A percentile compares a stretch with the other conserved stretches of the same genome.
These are phyloP conservation scores for Protula sp. DNA, from an alignment of 2,888 invertebrate species.

Conservation along the genomic window DNA sequence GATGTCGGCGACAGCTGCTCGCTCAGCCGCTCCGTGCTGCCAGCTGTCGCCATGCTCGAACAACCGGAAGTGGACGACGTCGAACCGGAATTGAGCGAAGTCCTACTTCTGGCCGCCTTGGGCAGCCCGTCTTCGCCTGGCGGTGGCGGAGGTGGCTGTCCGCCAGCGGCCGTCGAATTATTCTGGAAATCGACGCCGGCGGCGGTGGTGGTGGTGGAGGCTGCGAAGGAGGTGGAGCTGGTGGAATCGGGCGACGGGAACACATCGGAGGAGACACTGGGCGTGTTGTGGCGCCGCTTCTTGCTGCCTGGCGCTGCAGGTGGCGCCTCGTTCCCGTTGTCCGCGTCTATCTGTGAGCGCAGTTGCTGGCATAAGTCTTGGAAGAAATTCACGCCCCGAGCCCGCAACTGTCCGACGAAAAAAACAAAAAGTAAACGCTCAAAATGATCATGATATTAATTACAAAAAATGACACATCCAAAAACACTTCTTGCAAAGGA, in stretches of 20 bases:
- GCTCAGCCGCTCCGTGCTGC: conserved; percentile 1
- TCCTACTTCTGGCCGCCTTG: not conserved
- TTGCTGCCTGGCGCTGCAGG: not conserved
- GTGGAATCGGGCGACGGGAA: not conserved
- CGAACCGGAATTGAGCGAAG: conserved; percentile 4
- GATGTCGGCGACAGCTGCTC: not conserved
- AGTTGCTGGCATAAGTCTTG: not conserved
- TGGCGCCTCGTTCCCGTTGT: not conserved
- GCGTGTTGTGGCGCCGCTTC: not conserved
- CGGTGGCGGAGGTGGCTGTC: not conserved
- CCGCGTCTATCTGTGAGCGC: not conserved
- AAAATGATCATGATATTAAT: no score
- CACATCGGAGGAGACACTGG: not conserved
- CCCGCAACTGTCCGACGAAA: not conserved
- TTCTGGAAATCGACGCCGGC: not conserved
- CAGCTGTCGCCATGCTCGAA: conserved; percentile 3
- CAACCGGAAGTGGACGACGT: conserved; percentile 10
- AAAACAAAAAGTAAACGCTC: no score
- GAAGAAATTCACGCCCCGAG: not conserved
- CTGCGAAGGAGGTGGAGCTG: not conserved
- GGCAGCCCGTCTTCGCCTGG: not conserved
- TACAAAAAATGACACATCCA: no score
- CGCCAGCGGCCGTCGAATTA: not conserved
- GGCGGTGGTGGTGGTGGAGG: not conserved
- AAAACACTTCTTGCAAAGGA: no score